A percentile compares a stretch with the other conserved stretches of the same genome.
phyloP scores from a whole-genome alignment of 2,888 invertebrate species.

The Acronicta leporina region DNA sequence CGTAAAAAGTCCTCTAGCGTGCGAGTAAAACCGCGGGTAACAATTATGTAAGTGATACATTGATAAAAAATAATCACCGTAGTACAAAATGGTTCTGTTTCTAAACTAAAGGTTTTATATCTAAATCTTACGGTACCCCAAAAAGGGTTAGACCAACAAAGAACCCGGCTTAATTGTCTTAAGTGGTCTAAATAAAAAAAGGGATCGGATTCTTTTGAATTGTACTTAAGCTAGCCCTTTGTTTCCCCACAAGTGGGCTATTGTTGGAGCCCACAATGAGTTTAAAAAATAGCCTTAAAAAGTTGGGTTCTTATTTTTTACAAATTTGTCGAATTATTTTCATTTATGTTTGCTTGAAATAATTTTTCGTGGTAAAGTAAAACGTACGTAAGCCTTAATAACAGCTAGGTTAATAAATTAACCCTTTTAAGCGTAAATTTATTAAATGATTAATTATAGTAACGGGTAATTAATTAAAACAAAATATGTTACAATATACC shows the following conservation, averaged over 20 bases:
- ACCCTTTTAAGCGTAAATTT: too few relatives aligned
- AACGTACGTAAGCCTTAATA: not conserved
- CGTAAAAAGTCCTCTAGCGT: too few relatives aligned
- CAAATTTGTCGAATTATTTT: slow-evolving; percentile 17
- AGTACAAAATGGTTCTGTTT: not conserved
- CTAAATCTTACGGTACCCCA: slow-evolving; percentile 47
- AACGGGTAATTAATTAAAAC: too few relatives aligned
- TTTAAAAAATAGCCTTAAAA: slow-evolving; percentile 45
- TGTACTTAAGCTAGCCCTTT: slow-evolving; percentile 63
- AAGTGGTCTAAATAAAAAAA: slow-evolving; percentile 73
- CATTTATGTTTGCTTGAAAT: not conserved
- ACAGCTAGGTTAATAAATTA: too few relatives aligned
- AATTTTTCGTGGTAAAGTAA: not conserved
- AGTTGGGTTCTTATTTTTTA: slow-evolving; percentile 23
- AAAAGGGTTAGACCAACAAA: slow-evolving; percentile 65
- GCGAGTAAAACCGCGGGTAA: too few relatives aligned
- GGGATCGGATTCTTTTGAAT: slow-evolving; percentile 66
- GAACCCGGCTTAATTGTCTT: slow-evolving; percentile 76
- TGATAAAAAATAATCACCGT: too few relatives aligned
- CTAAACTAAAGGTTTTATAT: slow-evolving; percentile 20
- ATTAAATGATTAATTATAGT: too few relatives aligned
- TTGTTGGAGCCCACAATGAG: slow-evolving; percentile 61
- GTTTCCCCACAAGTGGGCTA: slow-evolving; percentile 64
- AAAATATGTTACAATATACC: too few relatives aligned
- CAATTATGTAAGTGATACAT: not conserved